phyloP scores from a whole-genome alignment of 2,113 vertebrate genomes.

The Shinisaurus crocodilurus region DNA sequence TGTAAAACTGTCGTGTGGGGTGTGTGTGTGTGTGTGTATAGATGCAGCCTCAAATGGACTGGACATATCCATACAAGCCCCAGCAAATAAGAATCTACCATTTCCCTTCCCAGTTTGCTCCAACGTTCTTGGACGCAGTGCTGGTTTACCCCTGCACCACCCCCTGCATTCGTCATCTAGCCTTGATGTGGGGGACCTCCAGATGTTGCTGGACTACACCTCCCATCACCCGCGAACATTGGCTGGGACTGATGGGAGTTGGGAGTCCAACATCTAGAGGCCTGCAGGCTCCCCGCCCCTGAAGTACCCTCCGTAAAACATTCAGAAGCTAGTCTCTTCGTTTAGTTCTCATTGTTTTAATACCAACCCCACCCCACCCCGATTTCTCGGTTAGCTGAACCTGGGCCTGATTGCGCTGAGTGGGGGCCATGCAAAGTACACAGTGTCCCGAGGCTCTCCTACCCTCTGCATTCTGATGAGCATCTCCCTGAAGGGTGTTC shows the following conservation, averaged over 20 bases:
- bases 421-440: neutral
- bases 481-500: neutral
- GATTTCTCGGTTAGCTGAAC: neutral
- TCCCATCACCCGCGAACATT: too few species aligned
- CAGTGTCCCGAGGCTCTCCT: neutral
- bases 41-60: neutral
- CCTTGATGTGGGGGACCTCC: too few species aligned
- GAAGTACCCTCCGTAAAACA: neutral
- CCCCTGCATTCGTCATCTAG: neutral
- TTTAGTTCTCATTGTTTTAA: neutral
- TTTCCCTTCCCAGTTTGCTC: neutral
- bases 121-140: too few species aligned
- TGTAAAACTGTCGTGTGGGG: too few species aligned
- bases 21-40: too few species aligned
- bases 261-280: too few species aligned
- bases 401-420: neutral
- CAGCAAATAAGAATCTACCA: too few species aligned
- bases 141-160: neutral
- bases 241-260: too few species aligned
- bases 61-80: too few species aligned
- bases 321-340: neutral
- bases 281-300: too few species aligned
- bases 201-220: too few species aligned
- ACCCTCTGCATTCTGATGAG: accelerated
- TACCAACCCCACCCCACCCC: accelerated